Base-by-base conservation (phyloP, 2,888 invertebrate genomes). In the Lithosia quadra region DNA sequence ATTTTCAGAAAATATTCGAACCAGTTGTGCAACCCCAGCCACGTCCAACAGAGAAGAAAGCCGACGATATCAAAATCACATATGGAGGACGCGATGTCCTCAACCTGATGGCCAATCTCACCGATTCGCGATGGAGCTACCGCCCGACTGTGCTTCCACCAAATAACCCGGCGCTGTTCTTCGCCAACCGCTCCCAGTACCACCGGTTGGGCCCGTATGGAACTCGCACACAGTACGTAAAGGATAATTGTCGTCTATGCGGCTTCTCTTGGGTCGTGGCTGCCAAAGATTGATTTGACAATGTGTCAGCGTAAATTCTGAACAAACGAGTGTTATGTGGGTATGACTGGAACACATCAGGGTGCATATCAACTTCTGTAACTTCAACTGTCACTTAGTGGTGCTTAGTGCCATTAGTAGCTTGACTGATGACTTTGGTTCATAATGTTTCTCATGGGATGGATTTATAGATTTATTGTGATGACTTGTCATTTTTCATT, bases 171-270 rank as follows among this genome's bases (percentile, higher is more conserved):
- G 90, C 92, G n/a, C 90, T 95, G 82, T 96, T 95, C 93, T 95
- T 96, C 84, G 95, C 95, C 79, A 96, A 96, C 90, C 95, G 96
- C 82, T 96, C 96, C 60, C 95, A 96, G 88, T 96, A 96, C 82
- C 95, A 96, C 87, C 95, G 96, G 64, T 90, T 96, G 82, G 95
- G 96, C 10, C 95, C 95, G 13, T 93, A 94, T 71, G 95, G 95
- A 79, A 93, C 95, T 73, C 93, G 91, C 84, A 95, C 95, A 87
- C 96, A 96, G 90, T 96, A 96, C 82, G 95, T 95, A 89, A 94
- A 91, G 84, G 95, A 95, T 77, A 88, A 90, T 82, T 95, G 95
- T 88, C 91, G 90, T 82, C 84, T 88, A 72, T 95, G 95, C 78
- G 95, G 93, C 85, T 95, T 95, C 87, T 84, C 93, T 72, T 95